Evolutionary conservation across 2,113 vertebrate genomes (phyloP).

Genomic region (Prunella himalayana): DNA sequence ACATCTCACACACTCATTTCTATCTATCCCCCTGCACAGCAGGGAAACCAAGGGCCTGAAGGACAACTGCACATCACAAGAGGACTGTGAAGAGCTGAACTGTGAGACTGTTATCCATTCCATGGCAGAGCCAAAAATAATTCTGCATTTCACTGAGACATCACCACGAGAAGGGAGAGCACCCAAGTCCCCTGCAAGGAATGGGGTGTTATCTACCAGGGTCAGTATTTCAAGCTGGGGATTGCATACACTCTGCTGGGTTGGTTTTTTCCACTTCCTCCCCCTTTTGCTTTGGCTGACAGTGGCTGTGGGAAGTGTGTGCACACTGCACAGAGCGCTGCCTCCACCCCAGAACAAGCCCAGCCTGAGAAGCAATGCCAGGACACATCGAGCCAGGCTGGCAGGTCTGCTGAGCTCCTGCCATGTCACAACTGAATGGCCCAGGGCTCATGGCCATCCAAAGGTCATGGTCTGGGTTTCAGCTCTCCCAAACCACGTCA

Average conservation of each 20-base stretch:
- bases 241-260: neutral
- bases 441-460: fast-evolving
- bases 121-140: neutral
- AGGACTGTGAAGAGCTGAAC: neutral
- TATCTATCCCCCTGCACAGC: neutral
- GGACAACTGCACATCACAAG: neutral
- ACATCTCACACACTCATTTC: neutral
- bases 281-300: neutral
- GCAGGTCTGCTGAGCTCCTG: neutral
- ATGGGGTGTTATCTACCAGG: neutral
- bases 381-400: neutral
- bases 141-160: neutral
- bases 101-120: neutral
- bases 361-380: neutral
- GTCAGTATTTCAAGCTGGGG: neutral
- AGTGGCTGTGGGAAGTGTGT: neutral
- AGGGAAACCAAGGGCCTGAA: neutral
- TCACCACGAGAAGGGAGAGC: neutral
- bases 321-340: neutral
- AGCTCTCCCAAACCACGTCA: neutral
- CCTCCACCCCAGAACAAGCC: neutral
- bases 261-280: neutral
- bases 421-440: fast-evolving
- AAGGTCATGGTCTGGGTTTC: neutral
- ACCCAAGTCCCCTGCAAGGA: neutral